Percentiles rank a stretch among this genome's conserved stretches.
Evolutionary conservation across 2,113 vertebrate species (phyloP).

Genomic region (Apeltes quadracus): DNA sequence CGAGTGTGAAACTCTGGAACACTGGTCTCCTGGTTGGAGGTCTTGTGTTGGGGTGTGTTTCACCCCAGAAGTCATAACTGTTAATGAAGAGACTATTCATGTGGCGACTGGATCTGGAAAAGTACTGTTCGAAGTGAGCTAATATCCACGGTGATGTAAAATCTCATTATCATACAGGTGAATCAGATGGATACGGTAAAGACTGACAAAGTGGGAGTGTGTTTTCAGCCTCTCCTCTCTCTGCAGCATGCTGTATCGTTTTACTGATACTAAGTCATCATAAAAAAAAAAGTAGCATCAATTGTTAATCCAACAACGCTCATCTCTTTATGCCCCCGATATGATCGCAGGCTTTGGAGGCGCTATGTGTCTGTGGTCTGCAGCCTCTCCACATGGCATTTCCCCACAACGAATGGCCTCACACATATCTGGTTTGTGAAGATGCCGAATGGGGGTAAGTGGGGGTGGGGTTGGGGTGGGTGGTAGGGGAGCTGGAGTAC

Average conservation of each 20-base stretch:
- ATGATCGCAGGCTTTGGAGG: background rate
- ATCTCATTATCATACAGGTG: background rate
- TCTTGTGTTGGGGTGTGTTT: background rate
- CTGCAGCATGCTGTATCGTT: background rate
- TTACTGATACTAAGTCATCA: background rate
- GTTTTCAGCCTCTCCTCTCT: background rate
- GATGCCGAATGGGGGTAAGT: slow-evolving; percentile 21
- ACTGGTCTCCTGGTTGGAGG: background rate
- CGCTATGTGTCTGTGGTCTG: slow-evolving; percentile 14
- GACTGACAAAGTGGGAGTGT: background rate
- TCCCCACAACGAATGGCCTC: slow-evolving; percentile 47
- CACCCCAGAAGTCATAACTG: background rate
- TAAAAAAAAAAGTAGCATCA: background rate
- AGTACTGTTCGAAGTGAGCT: background rate
- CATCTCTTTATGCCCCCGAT: slow-evolving; percentile 3
- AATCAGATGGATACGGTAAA: background rate
- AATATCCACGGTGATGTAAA: background rate
- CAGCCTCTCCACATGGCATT: slow-evolving; percentile 23
- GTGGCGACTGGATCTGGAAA: background rate
- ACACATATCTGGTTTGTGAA: slow-evolving; percentile 44
- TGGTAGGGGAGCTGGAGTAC: background rate
- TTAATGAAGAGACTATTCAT: background rate
- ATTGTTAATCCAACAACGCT: background rate
- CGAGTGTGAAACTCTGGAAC: background rate
- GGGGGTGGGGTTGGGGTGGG: too few relatives aligned